phyloP scores from a whole-genome alignment of 2,888 invertebrate genomes.

The Calliopum simillimum region DNA sequence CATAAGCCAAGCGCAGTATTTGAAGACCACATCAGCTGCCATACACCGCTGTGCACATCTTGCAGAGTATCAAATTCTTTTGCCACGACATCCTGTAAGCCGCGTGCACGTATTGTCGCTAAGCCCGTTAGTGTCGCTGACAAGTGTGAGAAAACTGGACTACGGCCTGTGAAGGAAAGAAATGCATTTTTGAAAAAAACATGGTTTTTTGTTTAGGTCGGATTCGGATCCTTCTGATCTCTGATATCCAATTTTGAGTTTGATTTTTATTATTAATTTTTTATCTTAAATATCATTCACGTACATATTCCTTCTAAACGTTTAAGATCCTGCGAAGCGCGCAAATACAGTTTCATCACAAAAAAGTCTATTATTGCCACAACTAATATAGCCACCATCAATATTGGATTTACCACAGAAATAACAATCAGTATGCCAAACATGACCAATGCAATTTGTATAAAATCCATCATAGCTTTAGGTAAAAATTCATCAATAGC shows the following conservation, averaged over 20 bases:
- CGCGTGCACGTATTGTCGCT: conserved; percentile 85
- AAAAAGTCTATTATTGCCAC: conserved; percentile 74
- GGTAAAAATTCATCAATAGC: conserved; percentile 73
- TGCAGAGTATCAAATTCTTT: conserved; percentile 82
- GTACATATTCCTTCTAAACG: conserved; percentile 78
- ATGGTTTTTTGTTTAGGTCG: too few relatives aligned
- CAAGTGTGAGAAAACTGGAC: conserved; percentile 92
- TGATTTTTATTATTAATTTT: background rate
- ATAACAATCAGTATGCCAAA: conserved; percentile 82
- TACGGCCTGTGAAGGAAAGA: conserved; percentile 70
- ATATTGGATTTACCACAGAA: conserved; percentile 76
- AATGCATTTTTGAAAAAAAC: background rate
- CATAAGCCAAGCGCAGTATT: conserved; percentile 78
- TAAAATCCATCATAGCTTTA: conserved; percentile 69
- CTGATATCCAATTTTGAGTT: background rate
- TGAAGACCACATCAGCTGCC: conserved; percentile 63
- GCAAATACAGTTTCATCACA: conserved; percentile 76
- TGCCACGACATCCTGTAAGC: conserved; percentile 77
- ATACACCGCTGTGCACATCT: conserved; percentile 68
- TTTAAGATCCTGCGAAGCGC: conserved; percentile 81
- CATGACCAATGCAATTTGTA: conserved; percentile 72
- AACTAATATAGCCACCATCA: conserved; percentile 75
- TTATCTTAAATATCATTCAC: conserved; percentile 50
- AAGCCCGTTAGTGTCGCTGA: conserved; percentile 89
- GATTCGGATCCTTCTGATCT: too few relatives aligned